Base-by-base conservation (phyloP, 1,140 invertebrate species). In the Patella vulgata region DNA sequence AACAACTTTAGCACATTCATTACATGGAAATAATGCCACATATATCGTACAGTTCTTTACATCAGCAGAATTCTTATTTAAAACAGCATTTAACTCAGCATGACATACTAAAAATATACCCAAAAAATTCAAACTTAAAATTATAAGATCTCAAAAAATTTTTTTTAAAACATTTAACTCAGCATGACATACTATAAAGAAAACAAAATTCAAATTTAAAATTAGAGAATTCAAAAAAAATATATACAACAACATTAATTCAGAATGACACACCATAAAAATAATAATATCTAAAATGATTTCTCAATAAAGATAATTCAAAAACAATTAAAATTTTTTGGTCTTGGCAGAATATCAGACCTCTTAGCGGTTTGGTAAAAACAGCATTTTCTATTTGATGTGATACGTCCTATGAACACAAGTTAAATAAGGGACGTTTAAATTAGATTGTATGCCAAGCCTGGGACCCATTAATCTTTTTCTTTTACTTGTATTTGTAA, bases 1-100 rank as follows among this genome's bases (percentile, higher is more conserved):
- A n/a, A 98, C 95, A 3, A 96, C 84, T 86, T 98, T 98, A 0
- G 96, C 93, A 88, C 96, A 99, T 84, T 97, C 94, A 79, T 97
- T 97, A 78, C 96, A 98, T 0, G 96, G 96, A 83, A 97, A 98
- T 8, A 95, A 80, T 0, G 88, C 90, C 0, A 94, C 92, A 82
- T 96, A 99, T 1, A 98, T 89, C 0, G 87, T 89, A 75, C 94
- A 96, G 64, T 89, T 88, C 71, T 89, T 89, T 0, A 96, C 82
- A 85, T 92, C 89, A 0, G 88, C 84, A 2, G 87, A 86, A 79
- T 95, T 97, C 81, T 92, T 95, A 79, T 98, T 98, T 1, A 98
- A 71, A 62, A 99, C 93, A 12, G 97, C 96, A 87, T 99, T 99
- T 82, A 97, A 87, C 87, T 99, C 97, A 31, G 97, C 96, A 86